Evolutionary conservation across 2,888 invertebrate species (phyloP).

Genomic region (Toxonevra muliebris): DNA sequence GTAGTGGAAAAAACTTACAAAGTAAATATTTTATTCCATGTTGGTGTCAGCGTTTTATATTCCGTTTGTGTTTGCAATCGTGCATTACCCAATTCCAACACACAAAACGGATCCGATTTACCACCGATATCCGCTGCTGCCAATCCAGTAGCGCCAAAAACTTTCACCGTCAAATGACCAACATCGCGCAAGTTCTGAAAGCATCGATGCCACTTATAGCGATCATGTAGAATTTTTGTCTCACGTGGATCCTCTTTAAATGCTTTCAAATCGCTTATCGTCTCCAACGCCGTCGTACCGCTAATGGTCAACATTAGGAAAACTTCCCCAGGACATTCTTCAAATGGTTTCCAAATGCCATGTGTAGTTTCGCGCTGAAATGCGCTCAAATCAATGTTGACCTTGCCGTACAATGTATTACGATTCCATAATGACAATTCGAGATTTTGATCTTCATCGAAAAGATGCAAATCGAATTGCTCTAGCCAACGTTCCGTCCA

Average conservation of each 20-base stretch:
- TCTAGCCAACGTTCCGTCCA: slow-evolving; percentile 94
- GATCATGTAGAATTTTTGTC: slow-evolving; percentile 69
- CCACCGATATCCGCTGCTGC: slow-evolving; percentile 96
- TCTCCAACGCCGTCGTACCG: slow-evolving; percentile 92
- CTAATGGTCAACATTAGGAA: slow-evolving; percentile 92
- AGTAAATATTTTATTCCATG: slow-evolving; percentile 98
- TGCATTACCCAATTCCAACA: slow-evolving; percentile 92
- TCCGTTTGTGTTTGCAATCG: slow-evolving; percentile 98
- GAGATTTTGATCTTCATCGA: slow-evolving; percentile 91
- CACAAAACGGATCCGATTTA: slow-evolving; percentile 98
- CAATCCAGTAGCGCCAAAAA: slow-evolving; percentile 84
- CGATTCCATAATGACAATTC: slow-evolving; percentile 86
- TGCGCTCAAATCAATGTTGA: slow-evolving; percentile 83
- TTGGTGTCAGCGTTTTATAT: slow-evolving; percentile 95
- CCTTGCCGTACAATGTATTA: slow-evolving; percentile 69
- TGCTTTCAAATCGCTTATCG: slow-evolving; percentile 88
- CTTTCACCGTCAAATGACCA: slow-evolving; percentile 94
- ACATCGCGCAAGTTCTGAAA: slow-evolving; percentile 84
- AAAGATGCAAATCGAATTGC: slow-evolving; percentile 96
- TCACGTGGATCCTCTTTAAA: slow-evolving; percentile 84
- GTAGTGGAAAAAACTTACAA: slow-evolving; percentile 75
- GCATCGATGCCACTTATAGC: slow-evolving; percentile 71
- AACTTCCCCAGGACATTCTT: slow-evolving; percentile 86
- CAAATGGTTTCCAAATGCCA: slow-evolving; percentile 86
- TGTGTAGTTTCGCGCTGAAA: slow-evolving; percentile 92